phyloP scores from a whole-genome alignment of 1,140 invertebrate genomes.

The Apis florea region DNA sequence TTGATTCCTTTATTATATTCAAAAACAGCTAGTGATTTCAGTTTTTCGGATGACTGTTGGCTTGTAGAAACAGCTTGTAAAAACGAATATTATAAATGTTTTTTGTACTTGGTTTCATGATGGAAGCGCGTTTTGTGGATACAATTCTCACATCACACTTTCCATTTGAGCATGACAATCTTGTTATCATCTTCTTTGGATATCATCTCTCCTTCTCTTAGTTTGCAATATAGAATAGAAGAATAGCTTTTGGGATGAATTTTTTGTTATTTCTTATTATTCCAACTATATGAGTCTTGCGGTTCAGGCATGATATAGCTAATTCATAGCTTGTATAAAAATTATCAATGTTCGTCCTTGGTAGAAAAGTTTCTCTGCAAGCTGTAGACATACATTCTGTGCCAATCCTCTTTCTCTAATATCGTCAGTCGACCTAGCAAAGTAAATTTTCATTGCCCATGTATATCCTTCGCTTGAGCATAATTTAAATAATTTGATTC shows the following conservation, averaged over 20 bases:
- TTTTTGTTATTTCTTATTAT: slow-evolving; percentile 75
- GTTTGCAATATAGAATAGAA: too few species aligned
- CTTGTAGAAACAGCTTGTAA: slow-evolving; percentile 36
- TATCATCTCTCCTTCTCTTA: too few species aligned
- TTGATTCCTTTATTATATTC: slow-evolving; percentile 51
- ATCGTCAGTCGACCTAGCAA: slow-evolving; percentile 8
- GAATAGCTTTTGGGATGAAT: too few species aligned
- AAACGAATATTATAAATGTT: background rate
- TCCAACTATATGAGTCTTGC: slow-evolving; percentile 76
- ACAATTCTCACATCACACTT: slow-evolving; percentile 10
- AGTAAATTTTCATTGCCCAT: slow-evolving; percentile 64
- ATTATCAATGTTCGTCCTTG: too few species aligned
- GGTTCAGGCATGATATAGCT: slow-evolving; percentile 49
- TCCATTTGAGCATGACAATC: slow-evolving; percentile 69
- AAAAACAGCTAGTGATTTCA: slow-evolving; percentile 61
- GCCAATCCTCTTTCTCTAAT: slow-evolving; percentile 44
- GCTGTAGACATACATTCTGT: slow-evolving; percentile 48
- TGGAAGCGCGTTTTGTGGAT: too few species aligned
- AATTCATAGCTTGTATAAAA: background rate
- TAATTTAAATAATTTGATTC: slow-evolving; percentile 64
- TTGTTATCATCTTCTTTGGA: too few species aligned
- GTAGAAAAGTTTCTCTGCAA: slow-evolving; percentile 33
- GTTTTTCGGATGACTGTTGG: slow-evolving; percentile 31
- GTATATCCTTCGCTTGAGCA: slow-evolving; percentile 59
- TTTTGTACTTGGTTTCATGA: too few species aligned